Evolutionary conservation across 2,797 vertebrate genomes (phyloP).

Genomic region (Dryobates pubescens): DNA sequence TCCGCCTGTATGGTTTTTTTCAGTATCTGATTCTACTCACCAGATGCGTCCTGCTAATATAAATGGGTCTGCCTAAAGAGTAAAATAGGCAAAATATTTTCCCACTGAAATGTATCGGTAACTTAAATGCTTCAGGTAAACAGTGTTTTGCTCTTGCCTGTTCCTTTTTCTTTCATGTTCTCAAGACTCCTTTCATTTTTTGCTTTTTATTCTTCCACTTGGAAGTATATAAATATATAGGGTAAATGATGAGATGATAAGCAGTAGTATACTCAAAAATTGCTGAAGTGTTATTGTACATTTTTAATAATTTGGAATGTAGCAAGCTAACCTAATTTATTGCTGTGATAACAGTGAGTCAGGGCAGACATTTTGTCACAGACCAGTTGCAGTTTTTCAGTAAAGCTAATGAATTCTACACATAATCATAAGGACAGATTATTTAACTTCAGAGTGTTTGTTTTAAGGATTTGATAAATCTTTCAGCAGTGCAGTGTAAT

Average conservation of each 20-base stretch:
- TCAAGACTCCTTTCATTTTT: conserved; percentile 31
- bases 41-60: background rate
- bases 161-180: conserved; percentile 53
- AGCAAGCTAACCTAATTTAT: background rate
- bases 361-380: background rate
- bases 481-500: background rate
- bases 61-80: background rate
- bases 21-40: background rate
- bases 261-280: background rate
- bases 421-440: background rate
- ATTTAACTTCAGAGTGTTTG: background rate
- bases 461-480: background rate
- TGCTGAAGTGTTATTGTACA: background rate
- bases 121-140: background rate
- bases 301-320: background rate
- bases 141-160: conserved; percentile 54
- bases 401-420: background rate
- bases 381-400: background rate
- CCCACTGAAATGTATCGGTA: background rate
- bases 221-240: background rate
- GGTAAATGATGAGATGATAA: background rate
- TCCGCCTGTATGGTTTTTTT: background rate
- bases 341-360: background rate
- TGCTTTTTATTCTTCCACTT: conserved; percentile 17
- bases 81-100: background rate